Conservation (phyloP, 2,113 vertebrate genomes). For the Syrrhaptes paradoxus region DNA sequence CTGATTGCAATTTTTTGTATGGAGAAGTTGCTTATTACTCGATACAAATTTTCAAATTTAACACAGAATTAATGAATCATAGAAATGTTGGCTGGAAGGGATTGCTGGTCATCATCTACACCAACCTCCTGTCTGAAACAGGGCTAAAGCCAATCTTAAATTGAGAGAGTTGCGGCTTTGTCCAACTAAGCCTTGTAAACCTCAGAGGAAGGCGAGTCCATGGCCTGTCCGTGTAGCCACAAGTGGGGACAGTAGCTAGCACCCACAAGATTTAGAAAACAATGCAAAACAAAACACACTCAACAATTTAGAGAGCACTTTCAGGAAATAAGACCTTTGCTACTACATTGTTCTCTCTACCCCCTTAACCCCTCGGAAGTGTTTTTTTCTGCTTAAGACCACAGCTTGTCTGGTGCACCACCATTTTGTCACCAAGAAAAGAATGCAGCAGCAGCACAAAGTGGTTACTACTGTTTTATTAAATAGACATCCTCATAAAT, state of each 20-base stretch:
- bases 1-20: background rate
- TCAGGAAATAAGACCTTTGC: slow-evolving; percentile 31
- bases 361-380: background rate
- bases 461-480: slow-evolving; percentile 49
- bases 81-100: background rate
- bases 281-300: background rate
- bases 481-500: background rate
- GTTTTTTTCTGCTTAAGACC: slow-evolving; percentile 29
- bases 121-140: background rate
- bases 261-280: background rate
- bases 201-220: background rate
- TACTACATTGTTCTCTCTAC: background rate
- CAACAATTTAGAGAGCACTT: background rate
- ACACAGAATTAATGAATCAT: background rate
- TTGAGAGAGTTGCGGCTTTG: background rate
- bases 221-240: background rate
- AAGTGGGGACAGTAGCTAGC: background rate
- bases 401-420: background rate
- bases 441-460: background rate
- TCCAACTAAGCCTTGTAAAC: background rate
- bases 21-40: background rate
- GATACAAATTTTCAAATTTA: background rate
- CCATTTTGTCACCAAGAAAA: slow-evolving; percentile 36
- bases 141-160: background rate
- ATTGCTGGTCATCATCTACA: background rate